A percentile compares a stretch with the other conserved stretches of the same genome.
These are phyloP conservation scores for Ferrisia virgata DNA, from an alignment of 2,888 invertebrate genomes.

Conservation along the genomic window DNA sequence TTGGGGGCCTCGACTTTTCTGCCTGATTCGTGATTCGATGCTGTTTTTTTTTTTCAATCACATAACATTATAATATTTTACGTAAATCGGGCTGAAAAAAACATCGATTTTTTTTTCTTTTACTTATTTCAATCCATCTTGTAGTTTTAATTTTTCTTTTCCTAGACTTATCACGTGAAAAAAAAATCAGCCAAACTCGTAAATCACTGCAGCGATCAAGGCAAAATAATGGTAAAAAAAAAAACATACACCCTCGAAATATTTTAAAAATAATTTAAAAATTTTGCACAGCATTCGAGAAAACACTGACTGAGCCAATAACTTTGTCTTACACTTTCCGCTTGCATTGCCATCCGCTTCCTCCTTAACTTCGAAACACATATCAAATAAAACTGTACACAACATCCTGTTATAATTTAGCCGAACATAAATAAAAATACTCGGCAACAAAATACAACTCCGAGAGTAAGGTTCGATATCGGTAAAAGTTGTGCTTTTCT, in stretches of 20 bases:
- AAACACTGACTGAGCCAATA: neutral
- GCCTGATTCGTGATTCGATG: no score
- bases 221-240: neutral
- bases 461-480: neutral
- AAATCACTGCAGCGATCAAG: neutral
- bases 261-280: neutral
- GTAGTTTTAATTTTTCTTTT: neutral
- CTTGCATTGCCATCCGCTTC: neutral
- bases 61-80: no score
- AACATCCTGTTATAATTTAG: constrained; percentile 14
- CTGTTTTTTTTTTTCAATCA: no score
- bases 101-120: no score
- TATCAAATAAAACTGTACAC: constrained; percentile 17
- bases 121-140: no score
- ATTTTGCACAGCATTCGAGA: neutral
- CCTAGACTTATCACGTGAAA: no score
- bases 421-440: constrained; percentile 9
- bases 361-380: constrained; percentile 9
- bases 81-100: no score
- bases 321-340: constrained; percentile 10
- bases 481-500: constrained; percentile 7
- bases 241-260: neutral
- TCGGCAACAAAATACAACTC: neutral
- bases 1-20: no score
- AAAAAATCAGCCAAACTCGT: neutral